These are phyloP conservation scores for Heliconius erato DNA, from an alignment of 2,888 invertebrate genomes.

Conservation along the genomic window DNA sequence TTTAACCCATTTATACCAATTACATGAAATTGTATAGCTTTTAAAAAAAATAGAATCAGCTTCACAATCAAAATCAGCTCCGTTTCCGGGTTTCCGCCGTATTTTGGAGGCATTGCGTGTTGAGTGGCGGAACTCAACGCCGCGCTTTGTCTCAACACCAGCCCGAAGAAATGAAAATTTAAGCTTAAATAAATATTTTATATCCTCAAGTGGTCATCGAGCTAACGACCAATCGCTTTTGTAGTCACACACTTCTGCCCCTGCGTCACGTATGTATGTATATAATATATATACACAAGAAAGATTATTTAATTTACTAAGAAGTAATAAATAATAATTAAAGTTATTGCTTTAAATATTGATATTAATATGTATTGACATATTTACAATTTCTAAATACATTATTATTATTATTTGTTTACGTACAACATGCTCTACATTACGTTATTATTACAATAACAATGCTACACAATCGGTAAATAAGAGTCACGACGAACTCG, in stretches of 20 bases:
- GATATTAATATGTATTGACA: not conserved
- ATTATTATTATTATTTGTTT: slow-evolving; percentile 7
- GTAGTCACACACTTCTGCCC: not conserved
- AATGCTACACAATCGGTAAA: slow-evolving; percentile 3
- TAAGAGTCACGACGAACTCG: not conserved
- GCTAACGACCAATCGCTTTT: not conserved
- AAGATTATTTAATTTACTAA: not conserved
- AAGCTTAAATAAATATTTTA: not conserved
- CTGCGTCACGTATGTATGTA: not conserved
- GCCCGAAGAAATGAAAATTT: not conserved
- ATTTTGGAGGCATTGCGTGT: no score
- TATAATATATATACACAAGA: not conserved
- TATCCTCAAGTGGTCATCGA: not conserved
- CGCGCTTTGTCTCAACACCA: not conserved
- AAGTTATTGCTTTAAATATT: not conserved
- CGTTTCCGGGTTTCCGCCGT: no score
- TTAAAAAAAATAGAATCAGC: not conserved
- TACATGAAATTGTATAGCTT: not conserved
- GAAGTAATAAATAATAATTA: not conserved
- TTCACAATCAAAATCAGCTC: no score
- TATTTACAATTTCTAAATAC: slow-evolving; percentile 13
- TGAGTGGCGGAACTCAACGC: not conserved
- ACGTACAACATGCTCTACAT: slow-evolving; percentile 1
- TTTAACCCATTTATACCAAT: not conserved
- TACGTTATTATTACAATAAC: not conserved